Evolutionary conservation across 2,797 vertebrate species (phyloP).

Genomic region (Sebastes miniatus): DNA sequence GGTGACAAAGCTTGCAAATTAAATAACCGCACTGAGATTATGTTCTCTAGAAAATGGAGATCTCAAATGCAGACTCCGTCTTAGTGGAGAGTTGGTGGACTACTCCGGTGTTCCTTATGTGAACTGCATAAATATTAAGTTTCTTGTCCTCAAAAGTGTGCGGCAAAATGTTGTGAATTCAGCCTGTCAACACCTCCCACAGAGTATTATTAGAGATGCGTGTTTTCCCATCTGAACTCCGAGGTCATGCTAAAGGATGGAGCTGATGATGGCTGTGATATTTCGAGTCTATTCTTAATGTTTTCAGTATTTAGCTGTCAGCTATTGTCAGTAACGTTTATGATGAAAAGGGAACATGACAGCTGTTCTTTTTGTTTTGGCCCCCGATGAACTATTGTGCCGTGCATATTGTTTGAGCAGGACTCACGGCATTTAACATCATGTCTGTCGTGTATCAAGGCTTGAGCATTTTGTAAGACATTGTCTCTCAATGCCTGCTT

Average conservation of each 20-base stretch:
- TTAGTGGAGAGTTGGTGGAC: neutral
- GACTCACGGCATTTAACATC: constrained; percentile 34
- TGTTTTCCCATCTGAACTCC: neutral
- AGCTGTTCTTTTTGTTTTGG: constrained; percentile 38
- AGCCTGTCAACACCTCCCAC: constrained; percentile 8
- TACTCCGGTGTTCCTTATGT: neutral
- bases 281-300: constrained; percentile 28
- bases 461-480: constrained; percentile 17
- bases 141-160: constrained; percentile 1
- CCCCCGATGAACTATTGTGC: constrained; percentile 27
- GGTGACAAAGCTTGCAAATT: constrained; percentile 19
- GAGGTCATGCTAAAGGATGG: neutral
- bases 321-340: constrained; percentile 23
- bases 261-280: constrained; percentile 26
- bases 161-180: constrained; percentile 12
- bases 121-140: constrained; percentile 17
- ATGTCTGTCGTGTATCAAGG: constrained; percentile 17
- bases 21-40: constrained; percentile 19
- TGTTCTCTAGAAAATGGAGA: constrained; percentile 16
- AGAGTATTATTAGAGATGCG: constrained; percentile 2
- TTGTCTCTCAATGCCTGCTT: constrained; percentile 15
- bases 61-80: neutral
- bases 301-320: constrained; percentile 37
- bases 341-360: constrained; percentile 32
- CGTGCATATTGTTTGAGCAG: constrained; percentile 21